These are phyloP conservation scores for Lasiommata megera DNA, from an alignment of 2,888 invertebrate species.

Conservation along the genomic window DNA sequence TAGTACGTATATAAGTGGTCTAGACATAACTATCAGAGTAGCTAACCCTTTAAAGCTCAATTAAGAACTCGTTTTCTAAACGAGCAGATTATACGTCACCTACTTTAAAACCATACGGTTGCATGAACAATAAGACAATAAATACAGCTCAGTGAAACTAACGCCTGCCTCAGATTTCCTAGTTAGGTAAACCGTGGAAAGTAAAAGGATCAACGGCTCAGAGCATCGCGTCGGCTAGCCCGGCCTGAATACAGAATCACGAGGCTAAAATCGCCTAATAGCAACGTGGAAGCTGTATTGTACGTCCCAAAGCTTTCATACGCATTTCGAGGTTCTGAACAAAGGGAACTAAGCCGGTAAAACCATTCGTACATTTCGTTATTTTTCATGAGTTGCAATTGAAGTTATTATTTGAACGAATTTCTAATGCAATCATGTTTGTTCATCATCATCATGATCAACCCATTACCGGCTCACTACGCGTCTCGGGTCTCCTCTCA, in stretches of 20 bases:
- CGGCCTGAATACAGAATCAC: constrained; percentile 8
- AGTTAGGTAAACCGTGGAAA: constrained; percentile 27
- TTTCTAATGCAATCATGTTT: too few species aligned
- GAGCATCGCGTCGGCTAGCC: not conserved
- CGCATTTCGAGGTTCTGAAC: not conserved
- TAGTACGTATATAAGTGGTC: too few species aligned
- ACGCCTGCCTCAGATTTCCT: constrained; percentile 22
- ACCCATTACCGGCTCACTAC: too few species aligned
- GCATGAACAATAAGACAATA: constrained; percentile 17
- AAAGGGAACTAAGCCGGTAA: not conserved
- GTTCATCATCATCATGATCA: too few species aligned
- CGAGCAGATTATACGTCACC: not conserved
- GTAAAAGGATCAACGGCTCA: constrained; percentile 20
- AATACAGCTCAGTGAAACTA: constrained; percentile 22
- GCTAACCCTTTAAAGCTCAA: too few species aligned
- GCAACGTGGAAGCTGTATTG: not conserved
- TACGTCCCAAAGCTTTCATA: not conserved
- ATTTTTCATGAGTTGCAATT: too few species aligned
- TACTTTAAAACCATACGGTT: constrained; percentile 2
- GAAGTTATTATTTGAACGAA: too few species aligned
- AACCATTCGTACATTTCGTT: not conserved
- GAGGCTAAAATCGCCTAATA: constrained; percentile 1
- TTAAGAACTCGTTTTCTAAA: not conserved
- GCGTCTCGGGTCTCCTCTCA: too few species aligned
- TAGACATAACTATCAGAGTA: too few species aligned